Percentiles rank a stretch among this genome's conserved stretches.
Evolutionary conservation across 2,113 vertebrate genomes (phyloP).

Genomic region (Lophius piscatorius): DNA sequence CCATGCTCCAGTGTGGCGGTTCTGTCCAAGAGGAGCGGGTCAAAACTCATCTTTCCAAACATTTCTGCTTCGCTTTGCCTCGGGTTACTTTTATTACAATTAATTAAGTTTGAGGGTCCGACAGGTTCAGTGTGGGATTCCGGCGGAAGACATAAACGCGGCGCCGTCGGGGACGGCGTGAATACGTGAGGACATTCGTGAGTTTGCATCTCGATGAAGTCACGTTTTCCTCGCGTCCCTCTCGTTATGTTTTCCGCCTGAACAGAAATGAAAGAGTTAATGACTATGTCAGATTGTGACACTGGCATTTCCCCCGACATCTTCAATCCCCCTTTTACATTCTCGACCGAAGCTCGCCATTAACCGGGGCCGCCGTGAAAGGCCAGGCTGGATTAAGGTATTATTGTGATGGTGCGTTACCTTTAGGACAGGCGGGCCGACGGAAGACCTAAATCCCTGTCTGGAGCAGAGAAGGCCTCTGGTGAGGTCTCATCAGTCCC

Average conservation of each 20-base stretch:
- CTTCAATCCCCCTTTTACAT: slow-evolving; percentile 70
- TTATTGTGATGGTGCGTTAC: slow-evolving; percentile 64
- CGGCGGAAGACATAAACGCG: too few relatives aligned
- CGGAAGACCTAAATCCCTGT: slow-evolving; percentile 76
- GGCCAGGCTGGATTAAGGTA: slow-evolving; percentile 82
- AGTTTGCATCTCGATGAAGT: too few relatives aligned
- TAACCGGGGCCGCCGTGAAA: slow-evolving; percentile 60
- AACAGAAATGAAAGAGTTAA: slow-evolving; percentile 51
- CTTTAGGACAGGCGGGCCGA: slow-evolving; percentile 46
- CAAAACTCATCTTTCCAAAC: too few relatives aligned
- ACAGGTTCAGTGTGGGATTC: too few relatives aligned
- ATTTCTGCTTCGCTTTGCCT: too few relatives aligned
- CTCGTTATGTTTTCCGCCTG: slow-evolving; percentile 2
- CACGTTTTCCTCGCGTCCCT: too few relatives aligned
- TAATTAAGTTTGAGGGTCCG: too few relatives aligned
- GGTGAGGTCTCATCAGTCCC: slow-evolving; percentile 79
- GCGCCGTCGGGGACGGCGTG: too few relatives aligned
- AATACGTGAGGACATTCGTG: too few relatives aligned
- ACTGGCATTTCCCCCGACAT: slow-evolving; percentile 69
- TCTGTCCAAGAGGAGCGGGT: too few relatives aligned
- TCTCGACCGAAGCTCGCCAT: slow-evolving; percentile 60
- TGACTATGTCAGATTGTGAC: slow-evolving; percentile 58
- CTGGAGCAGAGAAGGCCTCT: slow-evolving; percentile 63
- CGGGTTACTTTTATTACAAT: too few relatives aligned
- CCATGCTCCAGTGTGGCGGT: too few relatives aligned